A percentile compares a stretch with the other conserved stretches of the same genome.
Conservation (phyloP, 2,797 vertebrate genomes). For the Nyctalus aviator region DNA sequence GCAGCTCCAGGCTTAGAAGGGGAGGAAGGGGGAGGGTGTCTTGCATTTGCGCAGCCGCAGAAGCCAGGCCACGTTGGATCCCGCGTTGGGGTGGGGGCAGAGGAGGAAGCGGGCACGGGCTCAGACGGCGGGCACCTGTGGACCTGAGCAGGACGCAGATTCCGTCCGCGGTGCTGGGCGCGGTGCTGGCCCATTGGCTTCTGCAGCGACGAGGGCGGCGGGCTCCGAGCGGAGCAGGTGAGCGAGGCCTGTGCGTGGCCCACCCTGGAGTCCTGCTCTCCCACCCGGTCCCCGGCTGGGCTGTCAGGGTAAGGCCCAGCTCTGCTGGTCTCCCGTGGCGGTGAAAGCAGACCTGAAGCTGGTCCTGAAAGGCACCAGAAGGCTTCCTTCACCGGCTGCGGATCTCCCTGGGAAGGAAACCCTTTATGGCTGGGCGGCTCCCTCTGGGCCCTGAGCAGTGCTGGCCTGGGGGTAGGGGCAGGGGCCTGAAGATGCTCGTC, state of each 20-base stretch:
- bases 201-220: not conserved
- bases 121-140: not conserved
- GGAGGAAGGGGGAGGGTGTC: too few relatives aligned
- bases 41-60: not conserved
- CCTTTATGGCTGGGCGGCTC: not conserved
- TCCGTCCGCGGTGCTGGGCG: not conserved
- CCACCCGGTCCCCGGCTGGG: not conserved
- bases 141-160: not conserved
- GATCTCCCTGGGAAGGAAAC: not conserved
- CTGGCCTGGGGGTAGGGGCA: too few relatives aligned
- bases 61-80: not conserved
- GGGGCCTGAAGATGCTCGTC: not conserved
- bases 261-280: not conserved
- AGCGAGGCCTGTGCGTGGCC: not conserved
- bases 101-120: not conserved
- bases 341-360: not conserved
- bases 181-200: too few relatives aligned
- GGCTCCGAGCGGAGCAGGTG: not conserved
- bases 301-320: not conserved
- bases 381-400: fast-evolving
- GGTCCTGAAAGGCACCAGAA: not conserved
- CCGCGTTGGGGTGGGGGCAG: fast-evolving
- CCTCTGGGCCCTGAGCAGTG: too few relatives aligned
- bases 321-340: not conserved
- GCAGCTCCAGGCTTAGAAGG: too few relatives aligned